A percentile compares a stretch with the other conserved stretches of the same genome.
Evolutionary conservation across 2,888 invertebrate genomes (phyloP).

Genomic region (Malacosoma neustria): DNA sequence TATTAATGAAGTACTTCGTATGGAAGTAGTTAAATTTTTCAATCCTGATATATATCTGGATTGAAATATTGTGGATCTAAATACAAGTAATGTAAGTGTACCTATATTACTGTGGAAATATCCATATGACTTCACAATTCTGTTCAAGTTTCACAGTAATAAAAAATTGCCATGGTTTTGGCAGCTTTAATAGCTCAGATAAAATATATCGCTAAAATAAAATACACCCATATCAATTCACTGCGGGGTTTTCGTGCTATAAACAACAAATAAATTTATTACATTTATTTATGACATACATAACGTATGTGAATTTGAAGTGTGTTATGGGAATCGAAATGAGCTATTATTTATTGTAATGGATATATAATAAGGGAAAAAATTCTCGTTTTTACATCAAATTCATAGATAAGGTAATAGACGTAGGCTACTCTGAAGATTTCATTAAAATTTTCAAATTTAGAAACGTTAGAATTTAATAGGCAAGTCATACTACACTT

Average conservation of each 20-base stretch:
- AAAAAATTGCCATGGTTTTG: conserved; percentile 17
- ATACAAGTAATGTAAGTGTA: no score
- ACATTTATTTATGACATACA: neutral
- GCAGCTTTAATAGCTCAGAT: conserved; percentile 5
- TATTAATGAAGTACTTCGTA: no score
- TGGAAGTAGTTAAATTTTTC: no score
- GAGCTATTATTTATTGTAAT: neutral
- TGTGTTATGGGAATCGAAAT: neutral
- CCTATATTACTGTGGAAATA: no score
- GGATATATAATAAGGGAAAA: neutral
- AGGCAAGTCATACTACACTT: no score
- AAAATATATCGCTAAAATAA: conserved; percentile 4
- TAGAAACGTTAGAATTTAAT: no score
- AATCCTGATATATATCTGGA: no score
- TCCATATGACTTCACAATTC: neutral
- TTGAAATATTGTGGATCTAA: no score
- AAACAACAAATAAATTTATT: neutral
- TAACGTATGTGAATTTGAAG: neutral
- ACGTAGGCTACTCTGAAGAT: no score
- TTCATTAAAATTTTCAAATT: no score
- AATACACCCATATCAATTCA: conserved; percentile 1
- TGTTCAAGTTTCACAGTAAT: neutral
- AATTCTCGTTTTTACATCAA: no score
- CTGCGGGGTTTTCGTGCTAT: neutral
- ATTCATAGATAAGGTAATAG: no score